These are phyloP conservation scores for Etheostoma perlongum DNA, from an alignment of 2,797 vertebrate species.

Conservation along the genomic window DNA sequence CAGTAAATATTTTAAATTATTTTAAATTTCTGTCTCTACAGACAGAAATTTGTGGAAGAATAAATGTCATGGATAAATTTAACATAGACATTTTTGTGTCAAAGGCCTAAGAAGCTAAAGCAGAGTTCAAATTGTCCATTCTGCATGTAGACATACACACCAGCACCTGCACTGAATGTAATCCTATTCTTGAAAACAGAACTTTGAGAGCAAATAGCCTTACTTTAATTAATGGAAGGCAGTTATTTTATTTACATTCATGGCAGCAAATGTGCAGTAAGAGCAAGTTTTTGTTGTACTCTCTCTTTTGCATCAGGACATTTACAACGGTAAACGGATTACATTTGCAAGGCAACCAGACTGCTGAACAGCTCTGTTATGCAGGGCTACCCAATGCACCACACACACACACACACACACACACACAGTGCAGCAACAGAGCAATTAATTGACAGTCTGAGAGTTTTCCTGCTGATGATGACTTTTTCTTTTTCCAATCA, in stretches of 20 bases:
- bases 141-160: neutral
- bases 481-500: constrained; percentile 69
- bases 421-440: constrained; percentile 43
- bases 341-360: constrained; percentile 37
- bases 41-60: neutral
- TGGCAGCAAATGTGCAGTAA: neutral
- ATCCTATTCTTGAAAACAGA: neutral
- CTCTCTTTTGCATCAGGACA: constrained; percentile 38
- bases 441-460: constrained; percentile 52
- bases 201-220: neutral
- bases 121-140: neutral
- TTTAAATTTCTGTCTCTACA: neutral
- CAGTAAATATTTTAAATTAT: too few species aligned
- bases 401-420: constrained; percentile 7
- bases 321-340: constrained; percentile 57
- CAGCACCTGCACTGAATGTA: neutral
- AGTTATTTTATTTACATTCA: neutral
- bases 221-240: constrained; percentile 4
- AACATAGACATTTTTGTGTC: neutral
- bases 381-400: constrained; percentile 48
- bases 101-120: neutral
- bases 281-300: neutral
- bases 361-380: constrained; percentile 33
- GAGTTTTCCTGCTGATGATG: constrained; percentile 70
- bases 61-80: neutral